Evolutionary conservation across 2,797 vertebrate genomes (phyloP), one percentile per base, ranked within the genome.

Genomic region (Clarias pachynema): DNA sequence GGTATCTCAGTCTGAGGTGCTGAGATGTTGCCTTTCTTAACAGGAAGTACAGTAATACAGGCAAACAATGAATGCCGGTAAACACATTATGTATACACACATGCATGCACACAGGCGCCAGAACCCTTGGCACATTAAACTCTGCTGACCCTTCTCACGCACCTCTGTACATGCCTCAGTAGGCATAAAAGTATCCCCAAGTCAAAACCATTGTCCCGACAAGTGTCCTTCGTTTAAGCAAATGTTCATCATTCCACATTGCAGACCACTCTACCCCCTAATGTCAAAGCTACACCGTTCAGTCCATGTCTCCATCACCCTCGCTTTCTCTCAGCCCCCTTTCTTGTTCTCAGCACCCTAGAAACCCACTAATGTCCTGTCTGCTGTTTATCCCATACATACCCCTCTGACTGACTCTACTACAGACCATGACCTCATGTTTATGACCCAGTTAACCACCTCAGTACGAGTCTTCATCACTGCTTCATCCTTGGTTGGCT

Each of bases 11-110:
- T 29, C 60, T 20, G 49, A 82, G 14, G 10, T 57, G 40, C 79
- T 44, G 66, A 77, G 22, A 81, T 86, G 70, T 86, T n/a, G 66
- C 59, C 65, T 66, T 20, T 80, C 70, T 82, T 84, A 83, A 88
- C 85, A 86, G 89, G 89, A 89, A 91, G 74, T 88, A 89, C 86
- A 88, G 85, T 89, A 87, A 89, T 85, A 77, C 77, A 82, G 82
- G 37, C 53, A 81, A 86, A 90, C 90, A 90, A 90, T 90, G 86
- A 87, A 57, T 79, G 73, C 65, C 70, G 62, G 82, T 86, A 81
- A 89, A 86, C 81, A 72, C 86, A 90, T 86, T 70, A 89, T 85
- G 80, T 74, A 83, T 63, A 84, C 86, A 85, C 86, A 79, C 53
- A 85, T 79, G 62, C 74, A 86, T 77, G 56, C 82, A 86, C 81